Evolutionary conservation across 2,797 vertebrate genomes (phyloP).

Genomic region (Phrynocephalus vlangalii): DNA sequence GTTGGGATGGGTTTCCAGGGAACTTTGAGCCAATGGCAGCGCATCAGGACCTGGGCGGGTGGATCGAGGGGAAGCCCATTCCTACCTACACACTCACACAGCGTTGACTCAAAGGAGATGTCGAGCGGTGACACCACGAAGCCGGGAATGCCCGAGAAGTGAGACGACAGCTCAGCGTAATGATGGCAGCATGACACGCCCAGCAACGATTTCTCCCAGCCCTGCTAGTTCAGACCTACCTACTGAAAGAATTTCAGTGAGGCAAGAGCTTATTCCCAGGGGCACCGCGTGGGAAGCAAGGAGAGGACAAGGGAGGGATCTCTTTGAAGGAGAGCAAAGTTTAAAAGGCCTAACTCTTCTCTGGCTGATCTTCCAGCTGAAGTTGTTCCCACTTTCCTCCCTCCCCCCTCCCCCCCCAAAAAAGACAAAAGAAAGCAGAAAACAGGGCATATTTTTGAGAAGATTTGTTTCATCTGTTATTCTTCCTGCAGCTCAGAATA

Average conservation of each 20-base stretch:
- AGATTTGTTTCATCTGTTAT: background rate
- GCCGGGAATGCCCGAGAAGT: background rate
- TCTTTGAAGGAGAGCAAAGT: background rate
- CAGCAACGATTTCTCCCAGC: background rate
- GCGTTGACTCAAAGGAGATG: background rate
- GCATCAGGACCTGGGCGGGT: background rate
- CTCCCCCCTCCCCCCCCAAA: no score
- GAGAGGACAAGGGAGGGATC: background rate
- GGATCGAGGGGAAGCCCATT: constrained; percentile 2
- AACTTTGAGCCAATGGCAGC: background rate
- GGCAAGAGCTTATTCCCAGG: background rate
- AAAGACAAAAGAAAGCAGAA: no score
- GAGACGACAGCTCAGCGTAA: background rate
- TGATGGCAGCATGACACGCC: background rate
- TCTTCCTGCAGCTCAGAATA: background rate
- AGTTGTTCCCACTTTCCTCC: background rate
- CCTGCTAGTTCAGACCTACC: background rate
- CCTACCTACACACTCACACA: background rate
- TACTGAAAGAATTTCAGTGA: background rate
- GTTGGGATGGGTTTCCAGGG: background rate
- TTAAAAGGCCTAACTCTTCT: background rate
- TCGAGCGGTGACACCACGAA: background rate
- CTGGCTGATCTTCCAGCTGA: no score
- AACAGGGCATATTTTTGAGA: no score
- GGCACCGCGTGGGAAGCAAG: background rate